Conservation (phyloP, 1,140 invertebrate genomes). For the Limonius californicus region DNA sequence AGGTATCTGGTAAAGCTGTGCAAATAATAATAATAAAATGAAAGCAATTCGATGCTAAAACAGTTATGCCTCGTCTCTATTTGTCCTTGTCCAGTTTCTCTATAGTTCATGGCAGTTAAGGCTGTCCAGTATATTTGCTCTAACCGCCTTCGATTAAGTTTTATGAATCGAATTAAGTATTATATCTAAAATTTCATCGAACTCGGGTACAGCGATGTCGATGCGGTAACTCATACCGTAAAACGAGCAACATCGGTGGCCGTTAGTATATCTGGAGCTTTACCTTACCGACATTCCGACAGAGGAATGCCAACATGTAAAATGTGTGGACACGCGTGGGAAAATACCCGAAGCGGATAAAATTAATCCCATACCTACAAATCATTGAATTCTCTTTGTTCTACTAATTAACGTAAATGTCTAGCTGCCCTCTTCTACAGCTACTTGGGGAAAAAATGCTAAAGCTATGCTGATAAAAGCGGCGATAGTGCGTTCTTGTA, state of each 20-base stretch:
- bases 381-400: conserved; percentile 32
- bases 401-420: conserved; percentile 23
- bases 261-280: background rate
- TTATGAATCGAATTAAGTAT: background rate
- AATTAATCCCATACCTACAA: conserved; percentile 25
- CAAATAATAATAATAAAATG: too few relatives aligned
- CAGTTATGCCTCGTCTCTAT: too few relatives aligned
- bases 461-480: conserved; percentile 23
- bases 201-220: conserved; percentile 2
- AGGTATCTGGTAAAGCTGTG: too few relatives aligned
- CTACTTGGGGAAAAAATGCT: conserved; percentile 15
- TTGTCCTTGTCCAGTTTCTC: too few relatives aligned
- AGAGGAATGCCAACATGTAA: conserved; percentile 32
- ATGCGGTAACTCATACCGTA: background rate
- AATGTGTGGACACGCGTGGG: conserved; percentile 33
- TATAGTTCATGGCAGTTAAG: too few relatives aligned
- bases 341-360: conserved; percentile 29
- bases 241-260: background rate
- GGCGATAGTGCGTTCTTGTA: conserved; percentile 13
- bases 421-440: background rate
- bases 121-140: too few relatives aligned
- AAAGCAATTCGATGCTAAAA: too few relatives aligned
- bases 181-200: background rate
- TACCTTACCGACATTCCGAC: conserved; percentile 21
- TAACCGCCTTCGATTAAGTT: background rate